phyloP scores from a whole-genome alignment of 2,888 invertebrate genomes.

The Thymelicus lineola region DNA sequence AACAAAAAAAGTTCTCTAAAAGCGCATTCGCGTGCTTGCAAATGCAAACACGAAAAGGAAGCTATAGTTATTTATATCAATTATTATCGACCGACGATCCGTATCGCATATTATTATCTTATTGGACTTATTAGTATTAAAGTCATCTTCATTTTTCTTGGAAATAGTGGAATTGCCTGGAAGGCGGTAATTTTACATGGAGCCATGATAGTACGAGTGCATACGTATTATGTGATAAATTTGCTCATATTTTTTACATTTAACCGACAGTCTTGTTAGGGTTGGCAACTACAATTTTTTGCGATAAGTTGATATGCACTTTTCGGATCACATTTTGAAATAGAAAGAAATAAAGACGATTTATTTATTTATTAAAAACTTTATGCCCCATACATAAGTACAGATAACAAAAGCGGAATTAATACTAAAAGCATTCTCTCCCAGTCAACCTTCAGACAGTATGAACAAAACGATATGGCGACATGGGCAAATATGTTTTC shows the following conservation, averaged over 20 bases:
- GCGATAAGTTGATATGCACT: too few species aligned
- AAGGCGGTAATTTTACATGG: neutral
- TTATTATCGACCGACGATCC: constrained; percentile 10
- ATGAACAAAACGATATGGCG: too few species aligned
- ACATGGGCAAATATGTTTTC: too few species aligned
- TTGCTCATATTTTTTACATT: constrained; percentile 7
- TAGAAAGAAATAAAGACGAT: too few species aligned
- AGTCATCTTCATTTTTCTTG: constrained; percentile 5
- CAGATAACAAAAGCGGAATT: too few species aligned
- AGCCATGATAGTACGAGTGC: neutral
- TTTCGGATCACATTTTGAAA: too few species aligned
- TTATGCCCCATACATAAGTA: too few species aligned
- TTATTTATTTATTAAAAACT: too few species aligned
- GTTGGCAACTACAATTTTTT: neutral
- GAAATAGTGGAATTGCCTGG: neutral
- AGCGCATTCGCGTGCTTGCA: constrained; percentile 2
- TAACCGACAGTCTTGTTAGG: constrained; percentile 10
- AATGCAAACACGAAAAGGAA: constrained; percentile 1
- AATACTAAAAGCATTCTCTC: too few species aligned
- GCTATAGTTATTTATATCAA: neutral
- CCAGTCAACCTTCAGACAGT: too few species aligned
- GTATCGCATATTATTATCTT: constrained; percentile 5
- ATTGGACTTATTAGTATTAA: neutral
- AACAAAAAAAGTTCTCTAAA: neutral
- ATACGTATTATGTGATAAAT: constrained; percentile 1